A percentile compares a stretch with the other conserved stretches of the same genome.
Evolutionary conservation across 1,140 invertebrate species (phyloP).

Genomic region (Neelides sp.): DNA sequence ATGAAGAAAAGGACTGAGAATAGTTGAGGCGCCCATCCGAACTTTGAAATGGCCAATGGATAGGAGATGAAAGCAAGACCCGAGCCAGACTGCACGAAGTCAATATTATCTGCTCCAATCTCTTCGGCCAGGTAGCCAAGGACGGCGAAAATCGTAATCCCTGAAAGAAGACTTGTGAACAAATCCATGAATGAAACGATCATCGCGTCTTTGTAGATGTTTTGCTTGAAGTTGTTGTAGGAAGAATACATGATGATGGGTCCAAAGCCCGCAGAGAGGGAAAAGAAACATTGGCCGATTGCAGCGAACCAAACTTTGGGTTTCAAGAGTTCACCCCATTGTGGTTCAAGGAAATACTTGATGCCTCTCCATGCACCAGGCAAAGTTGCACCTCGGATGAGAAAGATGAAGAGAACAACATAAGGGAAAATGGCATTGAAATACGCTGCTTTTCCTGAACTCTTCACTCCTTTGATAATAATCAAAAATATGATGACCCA

Average conservation of each 20-base stretch:
- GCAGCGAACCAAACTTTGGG: conserved; percentile 46
- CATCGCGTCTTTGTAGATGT: conserved; percentile 40
- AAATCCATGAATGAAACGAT: conserved; percentile 41
- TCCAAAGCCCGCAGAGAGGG: conserved; percentile 39
- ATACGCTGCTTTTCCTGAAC: conserved; percentile 52
- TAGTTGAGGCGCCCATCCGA: conserved; percentile 57
- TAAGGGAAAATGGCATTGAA: conserved; percentile 77
- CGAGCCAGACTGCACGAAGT: conserved; percentile 50
- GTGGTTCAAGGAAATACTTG: conserved; percentile 56
- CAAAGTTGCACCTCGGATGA: conserved; percentile 56
- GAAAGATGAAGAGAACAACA: conserved; percentile 56
- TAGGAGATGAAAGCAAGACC: conserved; percentile 74
- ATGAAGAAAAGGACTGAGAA: conserved; percentile 20
- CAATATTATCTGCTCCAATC: conserved; percentile 43
- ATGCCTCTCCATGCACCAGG: conserved; percentile 62
- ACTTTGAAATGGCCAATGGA: conserved; percentile 74
- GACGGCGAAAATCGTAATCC: conserved; percentile 73
- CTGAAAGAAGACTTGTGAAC: conserved; percentile 57
- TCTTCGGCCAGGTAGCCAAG: conserved; percentile 43
- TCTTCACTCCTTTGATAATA: conserved; percentile 60
- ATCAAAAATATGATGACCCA: conserved; percentile 65
- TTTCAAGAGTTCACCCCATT: conserved; percentile 55
- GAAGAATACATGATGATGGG: conserved; percentile 41
- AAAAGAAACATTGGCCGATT: conserved; percentile 42
- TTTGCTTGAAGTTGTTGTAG: conserved; percentile 40